Base-by-base conservation (phyloP, 2,888 invertebrate genomes). In the Hirtodrosophila cameraria region DNA sequence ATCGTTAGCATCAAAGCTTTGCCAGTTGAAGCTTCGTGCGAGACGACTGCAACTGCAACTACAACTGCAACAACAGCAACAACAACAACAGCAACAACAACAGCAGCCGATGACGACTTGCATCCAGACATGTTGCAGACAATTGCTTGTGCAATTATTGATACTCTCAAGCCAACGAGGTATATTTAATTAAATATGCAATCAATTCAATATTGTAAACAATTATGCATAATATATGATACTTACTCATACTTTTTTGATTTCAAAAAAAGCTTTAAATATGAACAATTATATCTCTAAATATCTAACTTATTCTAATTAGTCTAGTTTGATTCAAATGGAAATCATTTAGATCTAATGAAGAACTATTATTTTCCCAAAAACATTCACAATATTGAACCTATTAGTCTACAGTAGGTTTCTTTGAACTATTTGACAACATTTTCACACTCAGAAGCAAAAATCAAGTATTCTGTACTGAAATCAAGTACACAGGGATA, bases 41-140 rank as follows among this genome's bases (percentile, higher is more conserved):
- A 49, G 69, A 23, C 42, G 43, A 35, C 61, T 15, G 58, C 66
- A 20, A 53, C 66, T 41, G 45, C 68, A 52, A 52, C 43, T 2
- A 30, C 54, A 30, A 25, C 35, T 9, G 31, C 42, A 23, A 20
- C 52, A 13, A 2, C 36, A 15, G 12, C 52, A 16, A 8, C 54
- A 45, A n/a, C 45, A 27, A 15, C 35, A 43, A 39, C 31, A 35
- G 7, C 41, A 55, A 9, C 39, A 41, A n/a, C 52, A 50, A 8
- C 49, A 46, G 12, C 64, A 39, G 43, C 50, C 57, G 55, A 74
- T 60, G 79, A 70, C 66, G 57, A 59, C 60, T 60, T 67, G 82
- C 71, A 68, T 30, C 85, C 78, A 80, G 79, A 80, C 79, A 84
- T 60, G 82, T 57, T 33, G 82, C 79, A 80, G 80, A 84, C 80